Conservation (phyloP, 2,797 vertebrate genomes). For the Simalia tracyae region DNA sequence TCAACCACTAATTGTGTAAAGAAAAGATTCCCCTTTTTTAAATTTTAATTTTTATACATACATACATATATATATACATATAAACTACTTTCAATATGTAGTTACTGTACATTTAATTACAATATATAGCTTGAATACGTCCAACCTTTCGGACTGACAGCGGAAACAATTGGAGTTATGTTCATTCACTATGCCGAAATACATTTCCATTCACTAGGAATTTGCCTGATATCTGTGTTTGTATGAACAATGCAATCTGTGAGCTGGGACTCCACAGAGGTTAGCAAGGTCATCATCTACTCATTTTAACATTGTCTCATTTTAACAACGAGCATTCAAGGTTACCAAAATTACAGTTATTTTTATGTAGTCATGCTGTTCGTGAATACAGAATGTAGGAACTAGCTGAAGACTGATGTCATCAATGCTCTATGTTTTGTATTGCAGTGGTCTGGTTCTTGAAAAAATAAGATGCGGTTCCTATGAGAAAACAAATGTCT, state of each 20-base stretch:
- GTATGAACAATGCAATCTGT: not conserved
- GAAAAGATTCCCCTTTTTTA: not conserved
- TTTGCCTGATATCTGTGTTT: slow-evolving; percentile 6
- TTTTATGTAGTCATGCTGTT: not conserved
- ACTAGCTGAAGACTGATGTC: not conserved
- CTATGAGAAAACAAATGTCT: not conserved
- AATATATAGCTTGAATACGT: not conserved
- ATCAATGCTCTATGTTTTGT: not conserved
- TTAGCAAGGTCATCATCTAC: slow-evolving; percentile 1
- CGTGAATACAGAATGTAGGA: not conserved
- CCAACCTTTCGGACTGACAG: not conserved
- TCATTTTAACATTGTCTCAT: not conserved
- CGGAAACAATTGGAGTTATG: not conserved
- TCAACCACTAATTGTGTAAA: not conserved
- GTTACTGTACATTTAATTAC: not conserved
- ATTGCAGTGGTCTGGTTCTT: not conserved
- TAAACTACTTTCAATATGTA: not conserved
- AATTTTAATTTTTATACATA: too few species aligned
- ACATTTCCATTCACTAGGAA: not conserved
- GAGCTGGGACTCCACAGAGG: not conserved
- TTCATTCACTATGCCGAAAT: not conserved
- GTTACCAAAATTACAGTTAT: not conserved
- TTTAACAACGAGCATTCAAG: not conserved
- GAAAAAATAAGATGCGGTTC: not conserved
- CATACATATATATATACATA: too few species aligned